phyloP scores from a whole-genome alignment of 2,113 vertebrate species.

The Pterocles orientalis region DNA sequence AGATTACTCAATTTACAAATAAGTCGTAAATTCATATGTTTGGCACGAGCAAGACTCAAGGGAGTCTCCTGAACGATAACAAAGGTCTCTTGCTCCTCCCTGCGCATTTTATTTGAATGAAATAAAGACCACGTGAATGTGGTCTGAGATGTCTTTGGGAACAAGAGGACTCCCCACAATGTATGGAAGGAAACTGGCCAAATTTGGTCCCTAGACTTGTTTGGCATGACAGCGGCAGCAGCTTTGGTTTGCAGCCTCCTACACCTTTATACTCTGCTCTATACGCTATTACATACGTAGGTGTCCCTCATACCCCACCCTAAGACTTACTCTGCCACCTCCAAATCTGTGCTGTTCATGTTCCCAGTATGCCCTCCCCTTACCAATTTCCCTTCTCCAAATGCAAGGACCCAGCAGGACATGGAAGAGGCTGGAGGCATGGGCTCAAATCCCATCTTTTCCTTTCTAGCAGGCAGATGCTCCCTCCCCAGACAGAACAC shows the following conservation, averaged over 20 bases:
- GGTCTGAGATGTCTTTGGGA: neutral
- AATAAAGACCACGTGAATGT: neutral
- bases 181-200: neutral
- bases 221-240: neutral
- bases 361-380: neutral
- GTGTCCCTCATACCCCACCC: neutral
- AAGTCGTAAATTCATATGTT: neutral
- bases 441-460: neutral
- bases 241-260: neutral
- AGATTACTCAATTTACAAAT: neutral
- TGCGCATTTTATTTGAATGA: neutral
- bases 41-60: neutral
- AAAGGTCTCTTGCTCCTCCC: neutral
- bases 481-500: neutral
- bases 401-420: neutral
- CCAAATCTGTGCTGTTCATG: neutral
- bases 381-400: neutral
- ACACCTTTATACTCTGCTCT: neutral
- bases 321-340: neutral
- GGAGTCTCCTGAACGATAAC: neutral
- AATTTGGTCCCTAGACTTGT: neutral
- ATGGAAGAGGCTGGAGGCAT: neutral
- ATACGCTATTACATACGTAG: accelerated
- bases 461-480: neutral
- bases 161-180: neutral